Conservation (phyloP, 2,888 invertebrate species). For the Phytoseiulus persimilis region DNA sequence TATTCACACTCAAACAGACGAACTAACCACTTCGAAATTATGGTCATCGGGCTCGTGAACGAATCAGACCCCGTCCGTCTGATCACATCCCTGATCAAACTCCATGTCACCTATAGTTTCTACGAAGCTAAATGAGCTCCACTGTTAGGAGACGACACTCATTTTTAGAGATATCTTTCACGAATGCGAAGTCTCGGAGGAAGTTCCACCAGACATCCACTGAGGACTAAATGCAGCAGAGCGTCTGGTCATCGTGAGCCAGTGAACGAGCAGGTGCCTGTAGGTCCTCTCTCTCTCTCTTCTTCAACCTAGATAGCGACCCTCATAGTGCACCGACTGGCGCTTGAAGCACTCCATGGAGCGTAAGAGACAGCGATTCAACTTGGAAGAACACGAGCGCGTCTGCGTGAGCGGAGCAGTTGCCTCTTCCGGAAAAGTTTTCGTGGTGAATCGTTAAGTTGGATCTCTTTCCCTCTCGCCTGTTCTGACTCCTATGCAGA, state of each 20-base stretch:
- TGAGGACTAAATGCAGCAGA: neutral
- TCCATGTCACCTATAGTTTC: no score
- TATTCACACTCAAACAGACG: no score
- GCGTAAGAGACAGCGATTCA: neutral
- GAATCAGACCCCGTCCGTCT: no score
- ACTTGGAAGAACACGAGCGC: neutral
- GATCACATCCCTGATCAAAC: no score
- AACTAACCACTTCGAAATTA: no score
- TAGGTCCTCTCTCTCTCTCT: neutral
- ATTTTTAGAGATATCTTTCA: neutral
- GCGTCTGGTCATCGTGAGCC: neutral
- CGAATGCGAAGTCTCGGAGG: neutral
- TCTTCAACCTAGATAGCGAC: neutral
- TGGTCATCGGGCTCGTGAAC: no score
- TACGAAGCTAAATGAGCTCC: no score
- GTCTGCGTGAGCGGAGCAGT: no score
- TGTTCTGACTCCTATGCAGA: no score
- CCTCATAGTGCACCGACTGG: neutral
- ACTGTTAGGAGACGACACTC: neutral
- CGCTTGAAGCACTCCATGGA: neutral
- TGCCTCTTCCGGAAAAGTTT: no score
- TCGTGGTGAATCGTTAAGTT: no score
- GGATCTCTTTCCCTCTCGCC: no score
- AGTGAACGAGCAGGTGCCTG: neutral
- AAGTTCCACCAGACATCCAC: neutral